Base-by-base conservation (phyloP, 1,140 invertebrate species). In the Nylanderia fulva region DNA sequence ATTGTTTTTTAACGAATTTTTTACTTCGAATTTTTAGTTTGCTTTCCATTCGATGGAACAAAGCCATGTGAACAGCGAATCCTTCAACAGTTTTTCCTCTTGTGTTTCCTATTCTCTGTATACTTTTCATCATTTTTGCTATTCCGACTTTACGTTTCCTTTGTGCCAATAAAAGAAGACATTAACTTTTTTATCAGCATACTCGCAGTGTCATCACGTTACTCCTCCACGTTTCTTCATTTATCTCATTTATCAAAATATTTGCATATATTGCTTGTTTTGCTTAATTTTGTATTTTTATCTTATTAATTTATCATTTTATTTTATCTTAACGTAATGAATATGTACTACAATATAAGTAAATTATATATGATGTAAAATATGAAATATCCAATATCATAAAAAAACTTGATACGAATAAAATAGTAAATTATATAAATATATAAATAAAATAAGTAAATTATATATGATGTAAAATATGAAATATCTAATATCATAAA, bases 1-100 rank as follows among this genome's bases (percentile, higher is more conserved):
- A 72, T 72, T 56, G 29, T 33, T 72, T 72, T 72, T 54, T 72
- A 72, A 72, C 29, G n/a, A 72, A 72, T 72, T 72, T 72, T 72
- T 21, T 56, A 21, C 33, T 72, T 56, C 27, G 13, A 0, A 72
- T n/a, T 72, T 71, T 72, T 52, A 72, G 69, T 33, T 72, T 54
- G 29, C n/a, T 56, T 72, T 72, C 29, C n/a, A 56, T 56, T 72
- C 48, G 48, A 72, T 29, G 21, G n/a, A 72, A 72, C 27, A 72
- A 72, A 72, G 69, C 48, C 11, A 56, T 8, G 29, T 24, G 69
- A 72, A 72, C 54, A 54, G 68, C n/a, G 29, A 24, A 72, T 54
- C 2, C 11, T 71, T 71, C 8, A 33, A 7, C 13, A 33, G 13
- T 21, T 52, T 72, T 72, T 52, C 27, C 29, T 54, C n/a, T 33